Evolutionary conservation across 2,113 vertebrate species (phyloP).

Genomic region (Puma concolor): DNA sequence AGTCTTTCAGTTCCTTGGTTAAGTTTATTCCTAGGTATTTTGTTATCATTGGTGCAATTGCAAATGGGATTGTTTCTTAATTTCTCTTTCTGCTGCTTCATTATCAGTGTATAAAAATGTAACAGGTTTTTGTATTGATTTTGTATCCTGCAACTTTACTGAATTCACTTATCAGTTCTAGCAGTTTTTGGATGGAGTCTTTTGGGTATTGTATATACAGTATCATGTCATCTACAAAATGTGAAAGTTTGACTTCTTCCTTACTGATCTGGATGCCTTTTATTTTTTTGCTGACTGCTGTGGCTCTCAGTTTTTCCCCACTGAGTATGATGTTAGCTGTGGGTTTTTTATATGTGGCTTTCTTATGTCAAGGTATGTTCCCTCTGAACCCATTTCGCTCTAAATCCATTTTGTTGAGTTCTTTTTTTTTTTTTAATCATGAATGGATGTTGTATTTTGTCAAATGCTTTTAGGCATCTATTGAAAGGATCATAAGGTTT

Average conservation of each 20-base stretch:
- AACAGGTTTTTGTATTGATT: background rate
- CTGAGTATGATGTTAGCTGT: background rate
- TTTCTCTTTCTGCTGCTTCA: background rate
- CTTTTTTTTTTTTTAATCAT: background rate
- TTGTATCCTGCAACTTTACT: background rate
- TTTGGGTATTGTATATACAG: background rate
- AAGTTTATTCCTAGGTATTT: background rate
- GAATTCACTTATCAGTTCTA: background rate
- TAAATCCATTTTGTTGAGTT: background rate
- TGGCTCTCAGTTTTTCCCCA: background rate
- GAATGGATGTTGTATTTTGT: background rate
- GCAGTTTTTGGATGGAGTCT: background rate
- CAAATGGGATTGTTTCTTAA: background rate
- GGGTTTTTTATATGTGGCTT: background rate
- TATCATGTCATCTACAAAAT: background rate
- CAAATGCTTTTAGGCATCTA: background rate
- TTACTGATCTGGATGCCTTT: background rate
- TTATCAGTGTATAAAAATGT: background rate
- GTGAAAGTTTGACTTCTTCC: background rate
- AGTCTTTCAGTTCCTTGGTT: background rate
- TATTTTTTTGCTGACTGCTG: background rate
- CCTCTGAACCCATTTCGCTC: background rate
- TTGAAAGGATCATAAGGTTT: background rate
- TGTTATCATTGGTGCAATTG: background rate
- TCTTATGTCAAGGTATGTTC: background rate